phyloP scores from a whole-genome alignment of 2,888 invertebrate genomes.

The Tortrix viridana region DNA sequence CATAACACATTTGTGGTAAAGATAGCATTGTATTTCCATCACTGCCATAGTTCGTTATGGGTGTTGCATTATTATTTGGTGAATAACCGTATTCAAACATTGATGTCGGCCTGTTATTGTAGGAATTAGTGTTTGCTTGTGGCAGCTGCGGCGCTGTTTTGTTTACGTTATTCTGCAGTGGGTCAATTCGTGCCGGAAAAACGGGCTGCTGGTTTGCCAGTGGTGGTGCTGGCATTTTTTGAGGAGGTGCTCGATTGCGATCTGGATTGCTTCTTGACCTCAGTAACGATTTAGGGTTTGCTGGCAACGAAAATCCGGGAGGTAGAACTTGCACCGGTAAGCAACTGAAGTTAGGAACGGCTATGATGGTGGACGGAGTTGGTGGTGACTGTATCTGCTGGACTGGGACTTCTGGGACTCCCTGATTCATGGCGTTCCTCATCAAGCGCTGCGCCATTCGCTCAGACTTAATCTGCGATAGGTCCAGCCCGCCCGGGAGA shows the following conservation, averaged over 20 bases:
- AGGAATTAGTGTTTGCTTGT: constrained; percentile 52
- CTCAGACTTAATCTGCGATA: constrained; percentile 95
- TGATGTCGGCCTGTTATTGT: constrained; percentile 53
- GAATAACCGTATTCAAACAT: constrained; percentile 55
- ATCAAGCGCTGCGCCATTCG: constrained; percentile 91
- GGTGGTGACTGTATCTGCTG: constrained; percentile 77
- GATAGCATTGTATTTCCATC: constrained; percentile 47
- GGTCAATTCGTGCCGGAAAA: constrained; percentile 12
- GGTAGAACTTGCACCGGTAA: constrained; percentile 81
- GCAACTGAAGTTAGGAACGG: constrained; percentile 75
- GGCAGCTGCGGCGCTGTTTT: constrained; percentile 50
- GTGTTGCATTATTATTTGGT: constrained; percentile 44
- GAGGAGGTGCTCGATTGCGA: constrained; percentile 53
- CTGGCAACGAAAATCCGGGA: constrained; percentile 86
- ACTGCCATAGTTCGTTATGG: constrained; percentile 54
- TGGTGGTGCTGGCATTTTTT: constrained; percentile 47
- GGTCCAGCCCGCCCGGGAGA: constrained; percentile 95
- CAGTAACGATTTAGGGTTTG: constrained; percentile 86
- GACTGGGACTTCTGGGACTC: constrained; percentile 86
- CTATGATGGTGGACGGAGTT: constrained; percentile 74
- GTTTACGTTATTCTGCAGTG: constrained; percentile 45
- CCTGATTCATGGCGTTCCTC: constrained; percentile 86
- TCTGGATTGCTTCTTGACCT: constrained; percentile 72
- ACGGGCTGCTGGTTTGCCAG: constrained; percentile 37
- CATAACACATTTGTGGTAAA: constrained; percentile 63